phyloP scores from a whole-genome alignment of 2,797 vertebrate species.

The Ctenopoma multispine region DNA sequence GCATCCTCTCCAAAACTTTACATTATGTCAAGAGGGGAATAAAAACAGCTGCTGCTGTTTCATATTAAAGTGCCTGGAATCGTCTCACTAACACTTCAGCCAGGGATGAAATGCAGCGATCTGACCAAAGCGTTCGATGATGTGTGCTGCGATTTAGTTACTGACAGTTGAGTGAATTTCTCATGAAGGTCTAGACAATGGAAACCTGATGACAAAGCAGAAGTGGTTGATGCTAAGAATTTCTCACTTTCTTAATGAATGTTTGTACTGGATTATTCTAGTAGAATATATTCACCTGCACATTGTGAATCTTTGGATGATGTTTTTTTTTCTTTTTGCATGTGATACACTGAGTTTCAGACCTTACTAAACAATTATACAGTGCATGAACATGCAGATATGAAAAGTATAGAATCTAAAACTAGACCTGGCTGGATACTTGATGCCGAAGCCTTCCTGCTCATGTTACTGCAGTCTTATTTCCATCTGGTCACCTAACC shows the following conservation, averaged over 20 bases:
- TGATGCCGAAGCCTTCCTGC: slow-evolving; percentile 61
- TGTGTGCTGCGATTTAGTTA: slow-evolving; percentile 54
- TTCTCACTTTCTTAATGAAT: not conserved
- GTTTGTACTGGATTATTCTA: slow-evolving; percentile 9
- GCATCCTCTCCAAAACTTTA: slow-evolving; percentile 41
- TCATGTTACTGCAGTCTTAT: slow-evolving; percentile 46
- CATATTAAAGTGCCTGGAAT: slow-evolving; percentile 57
- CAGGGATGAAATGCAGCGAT: slow-evolving; percentile 57
- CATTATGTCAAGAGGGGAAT: slow-evolving; percentile 34
- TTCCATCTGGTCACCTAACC: slow-evolving; percentile 47
- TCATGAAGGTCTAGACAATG: slow-evolving; percentile 43
- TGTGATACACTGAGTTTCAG: not conserved
- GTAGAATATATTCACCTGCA: not conserved
- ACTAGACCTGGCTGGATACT: slow-evolving; percentile 5
- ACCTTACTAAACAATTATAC: slow-evolving; percentile 12
- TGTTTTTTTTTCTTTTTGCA: not conserved
- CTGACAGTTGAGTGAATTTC: slow-evolving; percentile 66
- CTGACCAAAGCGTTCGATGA: slow-evolving; percentile 43
- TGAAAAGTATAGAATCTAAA: slow-evolving; percentile 1
- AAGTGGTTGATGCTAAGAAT: slow-evolving; percentile 14
- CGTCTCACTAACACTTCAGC: slow-evolving; percentile 36
- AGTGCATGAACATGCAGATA: not conserved
- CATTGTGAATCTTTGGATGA: not conserved
- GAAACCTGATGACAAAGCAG: slow-evolving; percentile 47
- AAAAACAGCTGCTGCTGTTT: slow-evolving; percentile 71